Evolutionary conservation across 2,888 invertebrate species (phyloP).

Genomic region (Drosophila meridionalis): DNA sequence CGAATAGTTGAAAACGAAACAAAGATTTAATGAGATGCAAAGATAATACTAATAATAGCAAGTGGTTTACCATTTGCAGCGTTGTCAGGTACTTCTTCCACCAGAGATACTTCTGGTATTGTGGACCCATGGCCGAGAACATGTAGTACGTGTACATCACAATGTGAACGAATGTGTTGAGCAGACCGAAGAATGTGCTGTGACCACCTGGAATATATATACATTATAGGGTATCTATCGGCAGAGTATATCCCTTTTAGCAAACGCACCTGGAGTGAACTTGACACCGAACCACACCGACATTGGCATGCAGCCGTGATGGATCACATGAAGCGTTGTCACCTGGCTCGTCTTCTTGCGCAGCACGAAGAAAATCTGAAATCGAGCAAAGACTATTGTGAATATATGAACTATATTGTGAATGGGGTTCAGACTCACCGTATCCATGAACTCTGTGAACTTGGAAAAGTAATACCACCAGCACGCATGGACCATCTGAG

Average conservation of each 20-base stretch:
- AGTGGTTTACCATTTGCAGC: conserved; percentile 91
- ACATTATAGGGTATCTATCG: background rate
- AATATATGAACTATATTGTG: conserved; percentile 24
- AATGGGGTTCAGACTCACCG: conserved; percentile 88
- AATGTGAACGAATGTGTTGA: conserved; percentile 98
- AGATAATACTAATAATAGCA: no score
- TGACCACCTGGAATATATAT: conserved; percentile 89
- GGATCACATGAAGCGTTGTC: conserved; percentile 96
- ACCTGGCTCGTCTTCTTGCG: conserved; percentile 97
- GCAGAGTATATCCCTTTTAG: background rate
- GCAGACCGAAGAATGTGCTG: conserved; percentile 96
- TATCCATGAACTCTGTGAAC: conserved; percentile 98
- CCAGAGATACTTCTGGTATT: conserved; percentile 94
- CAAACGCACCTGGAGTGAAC: conserved; percentile 92
- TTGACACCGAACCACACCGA: conserved; percentile 99
- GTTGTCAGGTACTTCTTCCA: conserved; percentile 98
- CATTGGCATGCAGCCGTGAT: conserved; percentile 99
- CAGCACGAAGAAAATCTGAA: conserved; percentile 96
- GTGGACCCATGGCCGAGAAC: conserved; percentile 95
- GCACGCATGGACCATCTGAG: conserved; percentile 95
- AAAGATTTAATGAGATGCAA: background rate
- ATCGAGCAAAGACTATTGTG: background rate
- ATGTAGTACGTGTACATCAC: conserved; percentile 98
- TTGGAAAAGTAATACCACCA: conserved; percentile 99
- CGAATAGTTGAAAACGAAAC: background rate